These are phyloP conservation scores for Drosophila nikananu DNA, from an alignment of 1,140 invertebrate species.

Conservation along the genomic window DNA sequence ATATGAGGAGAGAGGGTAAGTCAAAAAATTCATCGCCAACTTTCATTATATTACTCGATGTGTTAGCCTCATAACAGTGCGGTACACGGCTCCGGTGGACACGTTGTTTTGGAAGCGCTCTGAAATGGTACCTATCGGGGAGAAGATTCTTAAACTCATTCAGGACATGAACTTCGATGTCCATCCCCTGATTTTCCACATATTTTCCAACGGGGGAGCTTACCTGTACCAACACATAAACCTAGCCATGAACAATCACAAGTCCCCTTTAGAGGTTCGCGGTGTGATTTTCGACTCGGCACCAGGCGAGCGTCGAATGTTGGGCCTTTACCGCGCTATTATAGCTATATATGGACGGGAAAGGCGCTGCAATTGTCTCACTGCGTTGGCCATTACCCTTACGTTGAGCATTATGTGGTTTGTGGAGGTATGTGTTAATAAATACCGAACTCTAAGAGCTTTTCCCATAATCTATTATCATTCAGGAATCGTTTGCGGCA, in stretches of 20 bases:
- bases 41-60: not conserved
- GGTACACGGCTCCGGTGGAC: conserved; percentile 90
- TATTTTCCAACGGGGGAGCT: conserved; percentile 93
- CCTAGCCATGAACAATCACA: conserved; percentile 86
- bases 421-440: conserved; percentile 85
- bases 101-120: conserved; percentile 88
- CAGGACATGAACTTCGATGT: conserved; percentile 89
- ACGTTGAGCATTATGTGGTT: conserved; percentile 88
- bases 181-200: conserved; percentile 91
- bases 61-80: conserved; percentile 90
- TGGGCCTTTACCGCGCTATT: conserved; percentile 87
- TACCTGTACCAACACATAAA: conserved; percentile 89
- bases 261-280: conserved; percentile 87
- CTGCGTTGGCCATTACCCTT: conserved; percentile 87
- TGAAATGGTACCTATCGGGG: conserved; percentile 88
- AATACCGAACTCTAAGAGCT: not conserved
- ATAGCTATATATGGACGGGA: conserved; percentile 87
- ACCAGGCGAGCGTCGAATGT: conserved; percentile 88
- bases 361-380: conserved; percentile 86
- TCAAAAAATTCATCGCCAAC: not conserved
- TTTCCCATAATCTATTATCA: not conserved
- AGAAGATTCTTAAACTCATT: conserved; percentile 89
- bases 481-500: conserved; percentile 76
- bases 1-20: conserved; percentile 91
- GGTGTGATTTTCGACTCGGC: conserved; percentile 92